Evolutionary conservation across 53 echinoderm and acorn worm species (phyloP), one percentile per base, ranked within the genome.

Genomic region (Echinarachnius parma): DNA sequence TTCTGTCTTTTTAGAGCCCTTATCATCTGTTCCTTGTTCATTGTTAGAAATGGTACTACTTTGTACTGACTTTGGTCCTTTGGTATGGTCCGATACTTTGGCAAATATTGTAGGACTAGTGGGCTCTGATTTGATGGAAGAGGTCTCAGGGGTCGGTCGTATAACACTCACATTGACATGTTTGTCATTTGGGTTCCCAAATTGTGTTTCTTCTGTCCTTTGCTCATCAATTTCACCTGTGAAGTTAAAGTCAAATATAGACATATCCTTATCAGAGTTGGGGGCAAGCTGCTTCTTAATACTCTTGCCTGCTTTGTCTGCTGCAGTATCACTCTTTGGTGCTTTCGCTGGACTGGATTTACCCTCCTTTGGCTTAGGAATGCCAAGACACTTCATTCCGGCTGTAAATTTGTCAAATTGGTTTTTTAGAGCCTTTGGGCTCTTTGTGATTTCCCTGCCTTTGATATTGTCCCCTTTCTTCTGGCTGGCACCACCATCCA

Each of bases 211-310:
- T 14, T 16, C 46, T 37, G 44, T 39, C 42, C 37, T 28, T 42
- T 55, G 74, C 24, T 72, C 74, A 55, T 72, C 74, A 42, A 54
- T 53, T 31, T 57, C 79, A 30, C 53, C 35, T 9, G 81, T 81
- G 14, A 87, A 80, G 64, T 94, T 90, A 50, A 94, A 94, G 80
- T 94, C 94, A 90, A 93, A 94, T 21, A 94, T 91, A 7, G 90
- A 94, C 60, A 94, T 59, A 39, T 94, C 94, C 47, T 90, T 90
- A 47, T 79, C 79, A 48, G 77, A 66, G 65, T 53, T 77, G 27
- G 39, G 29, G 60, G 46, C 26, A 30, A 36, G 34, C 33, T 61
- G 68, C 36, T 84, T 84, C 49, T 79, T 78, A 22, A 55, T 48
- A 26, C 25, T 26, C 66, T 87, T 82, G 28, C 58, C 64, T 4